Conservation (phyloP, 2,113 vertebrate species). For the Cyanistes caeruleus region DNA sequence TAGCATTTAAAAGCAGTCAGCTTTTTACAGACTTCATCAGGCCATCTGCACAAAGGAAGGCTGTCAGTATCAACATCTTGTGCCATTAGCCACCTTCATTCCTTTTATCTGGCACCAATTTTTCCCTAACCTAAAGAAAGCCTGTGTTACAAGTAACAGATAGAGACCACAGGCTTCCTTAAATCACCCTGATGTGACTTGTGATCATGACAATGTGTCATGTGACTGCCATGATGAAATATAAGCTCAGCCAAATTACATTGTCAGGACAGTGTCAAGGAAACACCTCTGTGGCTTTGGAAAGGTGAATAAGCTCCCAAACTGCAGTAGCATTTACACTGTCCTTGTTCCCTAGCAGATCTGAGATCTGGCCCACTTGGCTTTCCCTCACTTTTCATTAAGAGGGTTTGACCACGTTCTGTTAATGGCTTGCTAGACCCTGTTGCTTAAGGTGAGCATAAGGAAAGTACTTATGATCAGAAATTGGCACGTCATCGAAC, state of each 20-base stretch:
- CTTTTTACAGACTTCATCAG: neutral
- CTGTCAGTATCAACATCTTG: neutral
- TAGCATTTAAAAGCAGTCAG: too few relatives aligned
- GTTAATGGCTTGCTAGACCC: neutral
- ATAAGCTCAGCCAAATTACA: neutral
- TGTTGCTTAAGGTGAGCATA: neutral
- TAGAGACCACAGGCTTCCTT: neutral
- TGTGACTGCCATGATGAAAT: neutral
- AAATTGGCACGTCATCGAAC: neutral
- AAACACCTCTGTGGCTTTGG: neutral
- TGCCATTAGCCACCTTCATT: neutral
- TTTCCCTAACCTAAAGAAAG: neutral
- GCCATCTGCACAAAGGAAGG: neutral
- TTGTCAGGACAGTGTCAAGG: neutral
- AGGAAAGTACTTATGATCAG: neutral
- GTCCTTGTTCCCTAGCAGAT: neutral
- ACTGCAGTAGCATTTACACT: neutral
- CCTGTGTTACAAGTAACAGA: neutral
- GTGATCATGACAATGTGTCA: neutral
- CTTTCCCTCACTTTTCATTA: neutral
- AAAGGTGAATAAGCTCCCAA: neutral
- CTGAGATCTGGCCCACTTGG: neutral
- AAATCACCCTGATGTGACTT: neutral
- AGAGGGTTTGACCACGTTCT: neutral
- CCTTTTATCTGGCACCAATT: neutral